Evolutionary conservation across 2,888 invertebrate genomes (phyloP), one percentile per base, ranked within the genome.

Genomic region (Monoplex corrugatus): DNA sequence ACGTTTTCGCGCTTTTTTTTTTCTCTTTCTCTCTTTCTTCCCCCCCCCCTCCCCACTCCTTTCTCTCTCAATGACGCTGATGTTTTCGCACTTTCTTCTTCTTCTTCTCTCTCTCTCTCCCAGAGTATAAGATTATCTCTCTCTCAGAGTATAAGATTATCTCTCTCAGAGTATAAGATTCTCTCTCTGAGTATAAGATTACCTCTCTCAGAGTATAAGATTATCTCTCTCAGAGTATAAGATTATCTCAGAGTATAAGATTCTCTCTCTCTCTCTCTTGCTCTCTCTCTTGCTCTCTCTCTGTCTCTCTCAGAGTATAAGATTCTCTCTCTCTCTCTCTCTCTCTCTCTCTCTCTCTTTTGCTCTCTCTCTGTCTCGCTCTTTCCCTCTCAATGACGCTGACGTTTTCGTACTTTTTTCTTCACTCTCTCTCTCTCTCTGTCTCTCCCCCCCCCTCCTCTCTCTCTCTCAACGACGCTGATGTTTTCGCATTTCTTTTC

Each of bases 21-120:
- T 10, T 10, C 87, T 57, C 87, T 45, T 80, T 78, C 35, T 80
- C 80, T 87, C 80, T 78, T 44, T 78, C 32, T 45, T 13, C 45
- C 87, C 23, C 50, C 45, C 87, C 19, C 78, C 35, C 78, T 40
- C 35, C 38, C 44, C 28, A 16, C 28, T 28, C 28, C 57, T 57
- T 28, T 57, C 57, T 57, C 57, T 57, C 57, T 57, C 57, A 50
- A 8, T 50, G 10, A 13, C 50, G 8, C 50, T 8, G 10, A 10
- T 78, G 16, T 68, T 50, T 50, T 50, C 50, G 23, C 50, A 86
- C 38, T 68, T 35, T 40, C 68, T 86, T 13, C 19, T 19, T 50
- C 50, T 13, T 19, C 19, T 8, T 50, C 50, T 50, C n/a, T n/a
- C n/a, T 50, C 19, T 50, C 50, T 50, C 50, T 50, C 10, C 19